Conservation (phyloP, 2,888 invertebrate genomes). For the Bugula neritina region DNA sequence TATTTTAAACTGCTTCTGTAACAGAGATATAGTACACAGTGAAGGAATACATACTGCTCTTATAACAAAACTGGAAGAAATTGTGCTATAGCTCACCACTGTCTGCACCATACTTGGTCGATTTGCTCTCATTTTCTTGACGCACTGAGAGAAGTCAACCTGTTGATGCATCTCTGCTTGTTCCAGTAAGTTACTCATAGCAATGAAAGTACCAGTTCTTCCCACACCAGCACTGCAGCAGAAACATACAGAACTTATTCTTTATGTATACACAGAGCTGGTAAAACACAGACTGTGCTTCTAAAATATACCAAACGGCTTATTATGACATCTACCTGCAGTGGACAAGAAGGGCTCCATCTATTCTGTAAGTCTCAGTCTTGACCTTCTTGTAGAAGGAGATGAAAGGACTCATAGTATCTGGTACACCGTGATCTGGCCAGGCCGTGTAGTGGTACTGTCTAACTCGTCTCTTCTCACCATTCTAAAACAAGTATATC, state of each 20-base stretch:
- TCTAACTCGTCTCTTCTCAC: slow-evolving; percentile 63
- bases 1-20: no score
- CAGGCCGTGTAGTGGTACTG: slow-evolving; percentile 97
- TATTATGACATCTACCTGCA: slow-evolving; percentile 67
- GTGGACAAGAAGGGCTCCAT: slow-evolving; percentile 75
- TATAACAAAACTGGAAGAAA: neutral
- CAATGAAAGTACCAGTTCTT: slow-evolving; percentile 91
- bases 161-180: slow-evolving; percentile 79
- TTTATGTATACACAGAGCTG: no score
- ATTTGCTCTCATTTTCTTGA: slow-evolving; percentile 88
- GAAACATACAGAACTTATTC: no score
- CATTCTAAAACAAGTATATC: slow-evolving; percentile 30
- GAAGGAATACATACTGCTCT: slow-evolving; percentile 13
- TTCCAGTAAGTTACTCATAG: slow-evolving; percentile 87
- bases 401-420: slow-evolving; percentile 37
- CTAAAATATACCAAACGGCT: neutral
- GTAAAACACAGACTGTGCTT: no score
- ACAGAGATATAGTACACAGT: neutral
- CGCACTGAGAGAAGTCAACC: slow-evolving; percentile 84
- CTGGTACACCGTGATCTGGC: slow-evolving; percentile 78
- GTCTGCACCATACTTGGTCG: slow-evolving; percentile 95
- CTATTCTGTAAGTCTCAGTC: slow-evolving; percentile 30
- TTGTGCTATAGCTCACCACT: slow-evolving; percentile 62
- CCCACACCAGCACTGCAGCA: slow-evolving; percentile 90
- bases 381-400: slow-evolving; percentile 35